phyloP scores from a whole-genome alignment of 2,797 vertebrate genomes.

The Acipenser oxyrinchus region DNA sequence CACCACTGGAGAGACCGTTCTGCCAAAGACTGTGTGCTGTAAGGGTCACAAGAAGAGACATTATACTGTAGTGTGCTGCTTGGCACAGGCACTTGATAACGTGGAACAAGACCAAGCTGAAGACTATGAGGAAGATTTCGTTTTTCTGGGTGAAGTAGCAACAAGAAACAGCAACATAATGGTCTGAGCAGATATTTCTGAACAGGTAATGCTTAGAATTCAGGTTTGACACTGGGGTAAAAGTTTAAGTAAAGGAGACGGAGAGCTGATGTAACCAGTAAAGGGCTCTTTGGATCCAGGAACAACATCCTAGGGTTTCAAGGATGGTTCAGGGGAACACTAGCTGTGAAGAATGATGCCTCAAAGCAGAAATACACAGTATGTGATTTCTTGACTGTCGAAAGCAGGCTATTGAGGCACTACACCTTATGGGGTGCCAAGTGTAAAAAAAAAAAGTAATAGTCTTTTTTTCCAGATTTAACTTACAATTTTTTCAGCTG shows the following conservation, averaged over 20 bases:
- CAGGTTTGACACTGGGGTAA: conserved; percentile 13
- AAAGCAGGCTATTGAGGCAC: conserved; percentile 11
- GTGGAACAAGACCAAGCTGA: not conserved
- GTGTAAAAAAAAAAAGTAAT: conserved; percentile 15
- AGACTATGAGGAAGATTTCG: conserved; percentile 11
- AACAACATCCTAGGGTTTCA: too few species aligned
- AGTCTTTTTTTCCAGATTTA: conserved; percentile 1
- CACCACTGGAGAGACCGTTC: conserved; percentile 20
- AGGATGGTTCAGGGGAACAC: too few species aligned
- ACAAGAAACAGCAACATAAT: not conserved
- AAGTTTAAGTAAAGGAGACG: too few species aligned
- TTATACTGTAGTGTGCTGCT: conserved; percentile 18
- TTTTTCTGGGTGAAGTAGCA: conserved; percentile 15
- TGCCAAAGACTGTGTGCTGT: conserved; percentile 19
- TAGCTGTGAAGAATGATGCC: too few species aligned
- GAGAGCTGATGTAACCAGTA: too few species aligned
- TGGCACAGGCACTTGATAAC: conserved; percentile 1
- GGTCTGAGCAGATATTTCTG: conserved; percentile 5
- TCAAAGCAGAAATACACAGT: conserved; percentile 13
- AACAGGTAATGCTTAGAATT: conserved; percentile 18
- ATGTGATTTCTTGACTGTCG: conserved; percentile 8
- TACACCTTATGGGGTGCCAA: conserved; percentile 3
- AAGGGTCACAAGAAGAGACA: conserved; percentile 19
- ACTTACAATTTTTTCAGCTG: conserved; percentile 6
- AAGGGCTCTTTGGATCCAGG: too few species aligned